phyloP scores from a whole-genome alignment of 2,888 invertebrate genomes.

The Acleris sparsana region DNA sequence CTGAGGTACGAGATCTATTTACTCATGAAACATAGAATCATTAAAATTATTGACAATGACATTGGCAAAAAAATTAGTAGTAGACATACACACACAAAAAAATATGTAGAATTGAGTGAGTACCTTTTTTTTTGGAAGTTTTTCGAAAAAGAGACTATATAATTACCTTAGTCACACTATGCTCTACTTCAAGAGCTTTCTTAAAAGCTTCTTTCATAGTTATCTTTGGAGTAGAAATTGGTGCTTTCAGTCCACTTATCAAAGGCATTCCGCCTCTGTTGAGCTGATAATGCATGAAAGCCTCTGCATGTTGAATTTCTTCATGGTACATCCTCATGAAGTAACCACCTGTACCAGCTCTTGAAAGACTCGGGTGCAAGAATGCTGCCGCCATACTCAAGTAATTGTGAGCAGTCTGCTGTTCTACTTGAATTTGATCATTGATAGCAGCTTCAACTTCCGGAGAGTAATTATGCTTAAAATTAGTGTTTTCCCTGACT shows the following conservation, averaged over 20 bases:
- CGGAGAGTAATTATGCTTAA: conserved; percentile 44
- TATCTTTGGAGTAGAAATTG: conserved; percentile 37
- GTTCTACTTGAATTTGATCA: conserved; percentile 55
- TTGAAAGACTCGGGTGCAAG: conserved; percentile 49
- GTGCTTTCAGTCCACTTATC: conserved; percentile 43
- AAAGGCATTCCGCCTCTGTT: conserved; percentile 49
- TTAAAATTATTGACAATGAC: too few relatives aligned
- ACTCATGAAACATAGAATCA: too few relatives aligned
- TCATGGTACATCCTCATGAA: conserved; percentile 61
- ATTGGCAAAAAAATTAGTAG: too few relatives aligned
- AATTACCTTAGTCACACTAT: conserved; percentile 52
- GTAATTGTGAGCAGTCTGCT: conserved; percentile 56
- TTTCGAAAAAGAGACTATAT: background rate
- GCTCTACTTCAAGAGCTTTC: conserved; percentile 52
- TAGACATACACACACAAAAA: too few relatives aligned
- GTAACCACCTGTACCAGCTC: conserved; percentile 51
- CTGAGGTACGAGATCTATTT: too few relatives aligned
- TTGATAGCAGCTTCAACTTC: conserved; percentile 52
- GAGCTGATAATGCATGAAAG: conserved; percentile 55
- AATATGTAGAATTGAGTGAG: too few relatives aligned
- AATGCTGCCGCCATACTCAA: conserved; percentile 53
- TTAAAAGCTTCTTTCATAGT: conserved; percentile 52
- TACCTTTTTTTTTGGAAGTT: too few relatives aligned
- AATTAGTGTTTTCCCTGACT: conserved; percentile 40
- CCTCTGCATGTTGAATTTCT: conserved; percentile 54